phyloP scores from a whole-genome alignment of 2,888 invertebrate species.

The Aphodius granarius region DNA sequence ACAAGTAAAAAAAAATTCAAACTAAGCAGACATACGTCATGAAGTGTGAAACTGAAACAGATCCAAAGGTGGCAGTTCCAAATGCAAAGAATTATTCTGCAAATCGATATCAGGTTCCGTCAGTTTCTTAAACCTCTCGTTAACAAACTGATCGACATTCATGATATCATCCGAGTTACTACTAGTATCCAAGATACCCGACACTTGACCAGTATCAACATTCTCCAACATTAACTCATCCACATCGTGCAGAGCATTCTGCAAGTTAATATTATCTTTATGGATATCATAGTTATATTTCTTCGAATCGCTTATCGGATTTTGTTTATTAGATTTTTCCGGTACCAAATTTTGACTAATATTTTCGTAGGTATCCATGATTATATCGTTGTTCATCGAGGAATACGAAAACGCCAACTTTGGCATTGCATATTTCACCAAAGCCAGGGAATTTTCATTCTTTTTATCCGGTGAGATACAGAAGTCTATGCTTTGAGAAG shows the following conservation, averaged over 20 bases:
- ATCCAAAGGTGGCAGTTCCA: constrained; percentile 49
- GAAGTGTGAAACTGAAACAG: constrained; percentile 47
- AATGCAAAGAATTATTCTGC: constrained; percentile 40
- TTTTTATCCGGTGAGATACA: neutral
- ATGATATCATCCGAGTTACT: constrained; percentile 51
- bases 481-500: constrained; percentile 14
- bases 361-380: neutral
- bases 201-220: constrained; percentile 41
- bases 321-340: neutral
- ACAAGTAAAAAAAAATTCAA: neutral
- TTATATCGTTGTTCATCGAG: neutral
- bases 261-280: constrained; percentile 30
- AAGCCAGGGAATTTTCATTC: constrained; percentile 19
- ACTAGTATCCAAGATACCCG: constrained; percentile 47
- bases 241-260: constrained; percentile 42
- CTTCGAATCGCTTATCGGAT: neutral
- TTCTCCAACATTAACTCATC: constrained; percentile 48
- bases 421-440: constrained; percentile 23
- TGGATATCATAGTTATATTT: neutral
- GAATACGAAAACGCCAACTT: neutral
- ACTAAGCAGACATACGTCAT: constrained; percentile 15
- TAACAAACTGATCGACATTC: constrained; percentile 54
- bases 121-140: constrained; percentile 51
- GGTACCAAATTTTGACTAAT: neutral
- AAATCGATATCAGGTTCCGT: constrained; percentile 48